A percentile compares a stretch with the other conserved stretches of the same genome.
Evolutionary conservation across 2,888 invertebrate species (phyloP).

Genomic region (Drosophila yooni): DNA sequence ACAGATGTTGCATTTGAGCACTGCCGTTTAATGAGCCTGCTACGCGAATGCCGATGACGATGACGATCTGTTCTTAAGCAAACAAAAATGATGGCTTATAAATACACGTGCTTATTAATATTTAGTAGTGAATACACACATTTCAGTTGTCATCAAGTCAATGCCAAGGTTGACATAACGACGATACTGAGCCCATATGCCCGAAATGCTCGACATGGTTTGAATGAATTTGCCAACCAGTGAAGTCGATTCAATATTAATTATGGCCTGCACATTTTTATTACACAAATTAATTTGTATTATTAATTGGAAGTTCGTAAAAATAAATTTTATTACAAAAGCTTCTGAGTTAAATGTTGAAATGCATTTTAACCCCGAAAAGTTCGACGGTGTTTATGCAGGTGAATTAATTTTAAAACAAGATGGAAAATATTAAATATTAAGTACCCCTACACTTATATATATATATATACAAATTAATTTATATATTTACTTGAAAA

Average conservation of each 20-base stretch:
- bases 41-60: constrained; percentile 14
- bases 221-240: constrained; percentile 7
- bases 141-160: constrained; percentile 42
- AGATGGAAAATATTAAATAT: background rate
- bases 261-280: background rate
- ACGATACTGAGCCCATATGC: constrained; percentile 11
- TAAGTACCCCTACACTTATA: background rate
- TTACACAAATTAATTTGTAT: background rate
- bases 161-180: constrained; percentile 46
- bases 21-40: constrained; percentile 47
- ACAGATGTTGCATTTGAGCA: constrained; percentile 73
- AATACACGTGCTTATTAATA: constrained; percentile 44
- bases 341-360: background rate
- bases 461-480: background rate
- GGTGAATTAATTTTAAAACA: constrained; percentile 13
- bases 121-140: constrained; percentile 36
- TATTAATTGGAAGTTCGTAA: background rate
- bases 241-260: background rate
- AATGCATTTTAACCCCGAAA: constrained; percentile 2
- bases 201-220: constrained; percentile 1
- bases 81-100: constrained; percentile 55
- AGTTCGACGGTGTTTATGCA: background rate
- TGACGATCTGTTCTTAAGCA: constrained; percentile 58
- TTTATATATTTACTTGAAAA: background rate
- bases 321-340: background rate